These are phyloP conservation scores for Gallinago media DNA, from an alignment of 2,113 vertebrate species.

Conservation along the genomic window DNA sequence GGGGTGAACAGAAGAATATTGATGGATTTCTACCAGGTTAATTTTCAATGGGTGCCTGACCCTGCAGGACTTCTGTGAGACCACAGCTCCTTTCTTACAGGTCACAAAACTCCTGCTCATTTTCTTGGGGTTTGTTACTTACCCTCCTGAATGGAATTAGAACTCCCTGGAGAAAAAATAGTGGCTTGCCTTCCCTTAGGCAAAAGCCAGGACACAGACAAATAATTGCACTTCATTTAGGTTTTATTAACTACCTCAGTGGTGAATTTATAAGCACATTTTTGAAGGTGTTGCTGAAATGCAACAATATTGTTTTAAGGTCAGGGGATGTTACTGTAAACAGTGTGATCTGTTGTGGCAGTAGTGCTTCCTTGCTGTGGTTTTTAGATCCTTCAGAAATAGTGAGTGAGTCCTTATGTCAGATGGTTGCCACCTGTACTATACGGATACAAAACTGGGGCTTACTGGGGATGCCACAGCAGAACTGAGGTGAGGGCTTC, in stretches of 20 bases:
- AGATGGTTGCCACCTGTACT: neutral
- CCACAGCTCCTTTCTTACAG: neutral
- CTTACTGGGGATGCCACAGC: neutral
- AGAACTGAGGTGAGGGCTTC: neutral
- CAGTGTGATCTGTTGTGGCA: neutral
- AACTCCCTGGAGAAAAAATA: neutral
- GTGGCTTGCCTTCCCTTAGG: neutral
- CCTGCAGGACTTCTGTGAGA: neutral
- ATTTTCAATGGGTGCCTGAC: neutral
- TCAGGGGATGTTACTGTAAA: neutral
- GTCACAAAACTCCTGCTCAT: neutral
- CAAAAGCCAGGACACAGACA: neutral
- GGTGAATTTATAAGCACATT: neutral
- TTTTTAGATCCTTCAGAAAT: neutral
- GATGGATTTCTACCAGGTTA: neutral
- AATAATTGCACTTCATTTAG: neutral
- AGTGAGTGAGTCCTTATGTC: neutral
- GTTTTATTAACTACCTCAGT: neutral
- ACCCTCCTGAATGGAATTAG: neutral
- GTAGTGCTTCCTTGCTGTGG: neutral
- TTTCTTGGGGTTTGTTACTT: neutral
- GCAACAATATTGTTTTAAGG: neutral
- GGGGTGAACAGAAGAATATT: neutral
- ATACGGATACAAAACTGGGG: rapidly evolving
- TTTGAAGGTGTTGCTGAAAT: neutral